phyloP scores from a whole-genome alignment of 2,888 invertebrate genomes.

The Noctua janthe region DNA sequence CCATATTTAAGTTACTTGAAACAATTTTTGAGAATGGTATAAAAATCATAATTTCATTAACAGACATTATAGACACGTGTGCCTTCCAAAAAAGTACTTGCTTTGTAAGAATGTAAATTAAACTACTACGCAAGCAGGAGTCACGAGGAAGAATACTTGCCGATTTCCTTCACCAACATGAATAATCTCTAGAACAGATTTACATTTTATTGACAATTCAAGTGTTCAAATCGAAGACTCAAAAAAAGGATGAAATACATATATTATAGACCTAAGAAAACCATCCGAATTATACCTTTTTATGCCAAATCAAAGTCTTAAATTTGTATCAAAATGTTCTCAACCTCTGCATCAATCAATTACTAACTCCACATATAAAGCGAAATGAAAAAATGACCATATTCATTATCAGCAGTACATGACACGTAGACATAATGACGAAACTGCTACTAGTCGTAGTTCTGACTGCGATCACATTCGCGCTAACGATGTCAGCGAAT shows the following conservation, averaged over 20 bases:
- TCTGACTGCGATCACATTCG: constrained; percentile 43
- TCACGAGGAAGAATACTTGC: background rate
- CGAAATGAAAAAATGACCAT: constrained; percentile 24
- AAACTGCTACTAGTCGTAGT: constrained; percentile 41
- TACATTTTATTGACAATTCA: background rate
- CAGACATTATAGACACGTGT: background rate
- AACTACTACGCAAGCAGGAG: constrained; percentile 15
- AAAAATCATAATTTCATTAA: too few species aligned
- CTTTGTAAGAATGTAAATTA: constrained; percentile 5
- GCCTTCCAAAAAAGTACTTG: background rate
- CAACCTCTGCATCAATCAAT: constrained; percentile 47
- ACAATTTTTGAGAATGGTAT: too few species aligned
- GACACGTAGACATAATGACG: constrained; percentile 46
- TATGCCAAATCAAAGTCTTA: background rate
- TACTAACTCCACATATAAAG: constrained; percentile 49
- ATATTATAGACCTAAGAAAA: background rate
- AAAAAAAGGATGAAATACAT: too few species aligned
- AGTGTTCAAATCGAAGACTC: background rate
- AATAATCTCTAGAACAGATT: background rate
- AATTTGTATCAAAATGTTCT: constrained; percentile 30
- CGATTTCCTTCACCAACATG: background rate
- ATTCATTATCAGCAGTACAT: constrained; percentile 38
- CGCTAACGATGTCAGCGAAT: constrained; percentile 46
- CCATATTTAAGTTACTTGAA: too few species aligned
- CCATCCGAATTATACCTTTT: background rate